Evolutionary conservation across 2,113 vertebrate genomes (phyloP).

Genomic region (Albula goreensis): DNA sequence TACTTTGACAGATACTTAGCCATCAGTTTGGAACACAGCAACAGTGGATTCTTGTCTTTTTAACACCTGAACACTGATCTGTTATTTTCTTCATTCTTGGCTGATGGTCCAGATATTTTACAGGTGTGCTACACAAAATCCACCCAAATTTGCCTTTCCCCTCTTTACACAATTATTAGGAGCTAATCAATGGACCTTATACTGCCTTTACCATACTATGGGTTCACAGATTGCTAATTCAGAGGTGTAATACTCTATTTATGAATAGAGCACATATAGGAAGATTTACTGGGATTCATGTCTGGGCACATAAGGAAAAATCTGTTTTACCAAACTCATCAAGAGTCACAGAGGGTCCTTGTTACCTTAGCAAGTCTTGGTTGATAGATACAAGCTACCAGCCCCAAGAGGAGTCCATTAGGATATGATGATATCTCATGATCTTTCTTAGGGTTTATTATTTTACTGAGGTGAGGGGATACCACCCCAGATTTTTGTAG

Average conservation of each 20-base stretch:
- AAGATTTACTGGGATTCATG: no score
- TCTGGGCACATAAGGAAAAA: neutral
- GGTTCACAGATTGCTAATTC: no score
- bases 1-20: neutral
- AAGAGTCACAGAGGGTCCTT: neutral
- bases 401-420: neutral
- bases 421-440: neutral
- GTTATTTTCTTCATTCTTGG: neutral
- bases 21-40: neutral
- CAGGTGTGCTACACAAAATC: no score
- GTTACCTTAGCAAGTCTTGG: neutral
- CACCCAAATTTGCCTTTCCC: no score
- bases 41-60: neutral
- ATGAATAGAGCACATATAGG: no score
- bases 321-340: neutral
- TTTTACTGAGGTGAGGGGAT: neutral
- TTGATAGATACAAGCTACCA: neutral
- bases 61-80: neutral
- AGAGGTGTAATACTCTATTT: neutral
- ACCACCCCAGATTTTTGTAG: neutral
- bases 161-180: neutral
- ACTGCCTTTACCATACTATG: no score
- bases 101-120: neutral
- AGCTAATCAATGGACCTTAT: no score
- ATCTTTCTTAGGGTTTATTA: neutral